Evolutionary conservation across 2,888 invertebrate genomes (phyloP).

Genomic region (Diachrysia chrysitis): DNA sequence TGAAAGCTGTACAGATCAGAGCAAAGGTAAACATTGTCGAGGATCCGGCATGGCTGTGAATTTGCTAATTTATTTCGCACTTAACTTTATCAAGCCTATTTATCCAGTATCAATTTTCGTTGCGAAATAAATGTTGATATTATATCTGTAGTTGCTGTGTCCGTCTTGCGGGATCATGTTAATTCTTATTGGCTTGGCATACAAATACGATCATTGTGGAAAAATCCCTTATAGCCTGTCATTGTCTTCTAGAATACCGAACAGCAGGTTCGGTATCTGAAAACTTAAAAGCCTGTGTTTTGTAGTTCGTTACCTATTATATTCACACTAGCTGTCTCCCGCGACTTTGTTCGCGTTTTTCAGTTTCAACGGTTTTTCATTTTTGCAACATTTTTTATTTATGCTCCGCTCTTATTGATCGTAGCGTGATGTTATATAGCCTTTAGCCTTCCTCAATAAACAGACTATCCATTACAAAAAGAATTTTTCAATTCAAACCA

Average conservation of each 20-base stretch:
- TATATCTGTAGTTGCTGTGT: not conserved
- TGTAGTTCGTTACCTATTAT: no score
- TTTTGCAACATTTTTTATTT: no score
- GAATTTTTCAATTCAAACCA: no score
- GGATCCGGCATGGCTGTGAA: not conserved
- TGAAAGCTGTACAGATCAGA: not conserved
- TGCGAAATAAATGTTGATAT: not conserved
- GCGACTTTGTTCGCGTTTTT: no score
- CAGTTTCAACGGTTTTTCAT: no score
- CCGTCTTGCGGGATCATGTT: not conserved
- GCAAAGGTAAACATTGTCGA: not conserved
- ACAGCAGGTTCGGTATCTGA: no score
- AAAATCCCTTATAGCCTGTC: not conserved
- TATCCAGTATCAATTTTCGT: not conserved
- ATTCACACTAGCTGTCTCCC: no score
- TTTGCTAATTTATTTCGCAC: slow-evolving; percentile 4
- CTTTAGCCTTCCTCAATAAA: no score
- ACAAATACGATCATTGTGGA: not conserved
- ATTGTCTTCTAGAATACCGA: not conserved
- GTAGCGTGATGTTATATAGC: no score
- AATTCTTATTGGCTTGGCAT: slow-evolving; percentile 1
- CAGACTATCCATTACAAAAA: no score
- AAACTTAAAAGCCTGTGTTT: no score
- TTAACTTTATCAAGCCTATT: not conserved
- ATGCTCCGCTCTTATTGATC: no score